Conservation (phyloP, 2,888 invertebrate species). For the Epinotia bilunana region DNA sequence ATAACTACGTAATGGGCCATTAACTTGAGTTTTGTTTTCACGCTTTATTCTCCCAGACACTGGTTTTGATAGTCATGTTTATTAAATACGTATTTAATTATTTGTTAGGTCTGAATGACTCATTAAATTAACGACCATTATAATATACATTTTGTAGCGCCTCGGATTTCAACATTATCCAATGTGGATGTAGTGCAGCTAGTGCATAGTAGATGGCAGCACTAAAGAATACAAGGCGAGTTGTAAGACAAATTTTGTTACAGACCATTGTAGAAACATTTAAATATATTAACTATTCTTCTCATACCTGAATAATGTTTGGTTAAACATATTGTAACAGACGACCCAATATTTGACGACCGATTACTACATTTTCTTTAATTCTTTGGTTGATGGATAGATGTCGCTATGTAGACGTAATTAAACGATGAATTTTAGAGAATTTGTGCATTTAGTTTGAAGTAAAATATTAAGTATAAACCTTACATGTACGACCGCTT, state of each 20-base stretch:
- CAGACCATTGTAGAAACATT: not conserved
- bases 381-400: not conserved
- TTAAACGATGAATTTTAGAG: too few relatives aligned
- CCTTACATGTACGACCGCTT: too few relatives aligned
- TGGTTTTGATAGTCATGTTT: constrained; percentile 15
- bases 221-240: not conserved
- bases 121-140: constrained; percentile 6
- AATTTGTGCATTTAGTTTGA: too few relatives aligned
- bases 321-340: not conserved
- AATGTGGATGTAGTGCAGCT: constrained; percentile 14
- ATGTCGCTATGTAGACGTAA: constrained; percentile 8
- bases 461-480: too few relatives aligned
- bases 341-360: not conserved
- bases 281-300: not conserved
- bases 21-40: constrained; percentile 40
- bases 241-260: not conserved
- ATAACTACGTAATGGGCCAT: constrained; percentile 37
- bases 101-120: constrained; percentile 18
- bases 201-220: constrained; percentile 41
- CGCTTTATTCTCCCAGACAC: constrained; percentile 21
- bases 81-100: constrained; percentile 15
- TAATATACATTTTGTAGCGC: constrained; percentile 6
- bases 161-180: not conserved
- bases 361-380: constrained; percentile 2
- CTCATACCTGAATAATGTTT: not conserved